Evolutionary conservation across 2,888 invertebrate species (phyloP), one percentile per base, ranked within the genome.

Genomic region (Pardosa pseudoannulata): DNA sequence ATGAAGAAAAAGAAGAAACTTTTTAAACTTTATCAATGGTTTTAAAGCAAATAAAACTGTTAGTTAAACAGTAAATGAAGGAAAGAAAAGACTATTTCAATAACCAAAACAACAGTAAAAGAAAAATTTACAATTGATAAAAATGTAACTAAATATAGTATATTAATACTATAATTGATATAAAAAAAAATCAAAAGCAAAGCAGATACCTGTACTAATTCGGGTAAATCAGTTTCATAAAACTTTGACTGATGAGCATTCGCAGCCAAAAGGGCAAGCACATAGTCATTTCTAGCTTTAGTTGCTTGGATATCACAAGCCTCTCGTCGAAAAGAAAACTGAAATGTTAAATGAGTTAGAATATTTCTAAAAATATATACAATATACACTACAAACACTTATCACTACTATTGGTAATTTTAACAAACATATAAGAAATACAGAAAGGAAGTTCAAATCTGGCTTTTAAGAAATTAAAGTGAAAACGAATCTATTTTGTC

Each of bases 241-340:
- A 98, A 98, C 88, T 96, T 94, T 89, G 94, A 94, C 92, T 95
- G 96, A 92, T 98, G 98, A 73, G 98, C 97, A 92, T 98, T 98
- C 62, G 97, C 96, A 28, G 97, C 96, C 0, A 97, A 95, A 89
- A 98, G 94, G 91, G 96, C 96, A 88, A 98, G 93, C 74, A 98
- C 93, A 91, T 98, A 98, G 91, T 98, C 98, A 91, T 98, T 98
- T 89, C 98, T 94, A 32, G 98, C 97, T 19, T 96, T 96, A 27
- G 97, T 96, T 1, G 98, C 97, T 92, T 97, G 97, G 91, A 97
- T 96, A 91, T 98, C 98, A 74, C 97, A 94, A 90, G 95, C 95
- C 91, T 98, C 98, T 88, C 96, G 94, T 90, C 97, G 96, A 1
- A 96, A 95, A 7, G 96, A 96, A 65, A 98, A 93, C 94, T 94